Evolutionary conservation across 2,113 vertebrate species (phyloP).

Genomic region (Callipepla californica): DNA sequence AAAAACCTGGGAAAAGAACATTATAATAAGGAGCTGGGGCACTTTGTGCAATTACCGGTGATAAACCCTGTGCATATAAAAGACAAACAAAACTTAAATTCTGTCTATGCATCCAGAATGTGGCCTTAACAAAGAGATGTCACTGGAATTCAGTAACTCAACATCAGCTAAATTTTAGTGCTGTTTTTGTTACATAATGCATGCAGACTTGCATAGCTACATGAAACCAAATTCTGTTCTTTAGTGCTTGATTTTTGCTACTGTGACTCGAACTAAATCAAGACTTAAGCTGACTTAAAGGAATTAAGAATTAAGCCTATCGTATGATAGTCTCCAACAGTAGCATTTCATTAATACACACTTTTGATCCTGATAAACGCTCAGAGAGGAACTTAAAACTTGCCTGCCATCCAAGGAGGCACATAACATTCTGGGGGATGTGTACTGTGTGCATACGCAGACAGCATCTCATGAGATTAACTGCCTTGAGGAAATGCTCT

Average conservation of each 20-base stretch:
- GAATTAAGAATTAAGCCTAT: background rate
- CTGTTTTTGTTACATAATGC: background rate
- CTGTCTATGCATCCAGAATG: background rate
- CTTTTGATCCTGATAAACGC: background rate
- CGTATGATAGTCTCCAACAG: background rate
- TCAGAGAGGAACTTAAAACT: background rate
- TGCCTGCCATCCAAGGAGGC: background rate
- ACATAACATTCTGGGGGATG: background rate
- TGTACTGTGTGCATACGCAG: background rate
- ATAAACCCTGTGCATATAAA: background rate
- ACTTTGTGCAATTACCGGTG: background rate
- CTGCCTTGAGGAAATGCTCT: constrained; percentile 12
- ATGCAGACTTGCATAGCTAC: background rate
- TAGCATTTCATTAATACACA: background rate
- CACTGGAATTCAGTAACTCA: background rate
- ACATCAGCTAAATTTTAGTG: background rate
- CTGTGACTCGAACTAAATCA: background rate
- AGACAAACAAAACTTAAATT: background rate
- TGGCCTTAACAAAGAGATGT: background rate
- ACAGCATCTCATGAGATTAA: background rate
- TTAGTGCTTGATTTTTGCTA: background rate
- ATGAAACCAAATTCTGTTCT: background rate
- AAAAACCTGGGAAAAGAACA: background rate
- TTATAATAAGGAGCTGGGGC: background rate
- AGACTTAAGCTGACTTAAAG: background rate